phyloP scores from a whole-genome alignment of 2,113 vertebrate species.

The Strigops habroptila region DNA sequence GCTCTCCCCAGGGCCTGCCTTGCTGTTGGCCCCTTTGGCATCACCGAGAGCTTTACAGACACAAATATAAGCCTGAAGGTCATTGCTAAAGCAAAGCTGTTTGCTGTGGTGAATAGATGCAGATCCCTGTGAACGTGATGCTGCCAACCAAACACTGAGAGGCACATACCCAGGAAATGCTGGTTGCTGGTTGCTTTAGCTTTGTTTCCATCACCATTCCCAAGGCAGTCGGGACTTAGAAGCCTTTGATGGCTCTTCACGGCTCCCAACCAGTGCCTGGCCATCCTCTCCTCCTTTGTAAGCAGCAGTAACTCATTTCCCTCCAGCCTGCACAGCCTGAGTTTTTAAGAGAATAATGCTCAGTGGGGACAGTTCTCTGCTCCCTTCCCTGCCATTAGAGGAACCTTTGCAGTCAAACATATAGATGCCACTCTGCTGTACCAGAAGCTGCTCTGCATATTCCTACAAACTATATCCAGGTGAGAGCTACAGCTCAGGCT shows the following conservation, averaged over 20 bases:
- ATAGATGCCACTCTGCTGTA: not conserved
- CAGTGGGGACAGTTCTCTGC: not conserved
- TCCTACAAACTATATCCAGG: not conserved
- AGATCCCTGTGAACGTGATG: not conserved
- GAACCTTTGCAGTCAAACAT: not conserved
- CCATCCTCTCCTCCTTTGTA: not conserved
- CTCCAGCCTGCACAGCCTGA: not conserved
- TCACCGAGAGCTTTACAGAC: not conserved
- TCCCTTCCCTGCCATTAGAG: not conserved
- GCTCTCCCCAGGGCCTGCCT: not conserved
- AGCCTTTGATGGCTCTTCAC: not conserved
- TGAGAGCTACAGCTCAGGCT: not conserved
- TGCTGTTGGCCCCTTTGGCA: not conserved
- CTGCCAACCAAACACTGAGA: not conserved
- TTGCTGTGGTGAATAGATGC: not conserved
- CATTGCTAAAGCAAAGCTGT: not conserved
- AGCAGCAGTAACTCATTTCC: not conserved
- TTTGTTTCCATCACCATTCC: not conserved
- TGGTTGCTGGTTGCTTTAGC: not conserved
- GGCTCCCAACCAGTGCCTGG: not conserved
- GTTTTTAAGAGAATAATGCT: not conserved
- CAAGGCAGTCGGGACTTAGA: not conserved
- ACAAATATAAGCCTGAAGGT: not conserved
- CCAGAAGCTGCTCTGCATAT: not conserved
- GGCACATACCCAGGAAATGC: not conserved